phyloP scores from a whole-genome alignment of 2,888 invertebrate species.

The Ophraella communa region DNA sequence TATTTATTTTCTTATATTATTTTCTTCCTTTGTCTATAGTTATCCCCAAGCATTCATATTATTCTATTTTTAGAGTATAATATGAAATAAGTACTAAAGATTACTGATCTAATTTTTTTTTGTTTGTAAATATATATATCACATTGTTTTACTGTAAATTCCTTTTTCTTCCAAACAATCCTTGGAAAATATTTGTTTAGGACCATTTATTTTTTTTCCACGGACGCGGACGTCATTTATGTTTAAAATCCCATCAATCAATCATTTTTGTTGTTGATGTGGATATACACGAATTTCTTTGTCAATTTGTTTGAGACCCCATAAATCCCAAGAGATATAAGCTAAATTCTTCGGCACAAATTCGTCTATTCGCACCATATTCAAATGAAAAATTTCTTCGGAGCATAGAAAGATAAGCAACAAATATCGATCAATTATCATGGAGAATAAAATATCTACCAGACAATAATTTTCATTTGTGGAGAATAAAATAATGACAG shows the following conservation, averaged over 20 bases:
- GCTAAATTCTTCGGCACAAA: constrained; percentile 2
- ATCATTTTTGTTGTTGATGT: constrained; percentile 11
- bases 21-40: too few species aligned
- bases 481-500: too few species aligned
- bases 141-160: neutral
- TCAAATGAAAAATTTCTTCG: constrained; percentile 13
- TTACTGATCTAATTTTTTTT: too few species aligned
- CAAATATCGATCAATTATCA: too few species aligned
- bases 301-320: constrained; percentile 10
- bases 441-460: too few species aligned
- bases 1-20: too few species aligned
- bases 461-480: too few species aligned
- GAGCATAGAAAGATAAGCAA: constrained; percentile 5
- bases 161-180: neutral
- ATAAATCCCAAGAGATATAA: constrained; percentile 5
- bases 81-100: too few species aligned
- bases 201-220: neutral
- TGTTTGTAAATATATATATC: too few species aligned
- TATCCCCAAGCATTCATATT: too few species aligned
- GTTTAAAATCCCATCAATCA: constrained; percentile 7
- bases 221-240: neutral
- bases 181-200: neutral
- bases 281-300: constrained; percentile 18
- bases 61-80: too few species aligned
- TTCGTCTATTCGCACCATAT: constrained; percentile 14